Evolutionary conservation across 2,888 invertebrate species (phyloP), one percentile per base, ranked within the genome.

Genomic region (Pammene aurita): DNA sequence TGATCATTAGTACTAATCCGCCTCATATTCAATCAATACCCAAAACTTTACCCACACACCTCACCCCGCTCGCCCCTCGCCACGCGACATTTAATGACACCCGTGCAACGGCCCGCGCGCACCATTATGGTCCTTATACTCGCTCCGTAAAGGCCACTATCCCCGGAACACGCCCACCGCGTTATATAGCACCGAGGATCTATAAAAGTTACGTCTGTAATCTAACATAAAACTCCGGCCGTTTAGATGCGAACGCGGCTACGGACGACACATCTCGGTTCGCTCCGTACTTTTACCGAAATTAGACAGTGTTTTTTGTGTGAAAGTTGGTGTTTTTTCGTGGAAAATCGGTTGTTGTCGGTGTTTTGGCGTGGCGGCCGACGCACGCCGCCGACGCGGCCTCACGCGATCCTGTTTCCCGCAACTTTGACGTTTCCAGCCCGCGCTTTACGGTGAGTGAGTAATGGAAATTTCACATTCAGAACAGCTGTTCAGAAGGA

Each of bases 151-250:
- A 82, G 88, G 82, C 84, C 81, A 89, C 78, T 84, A 83, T 91
- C 83, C 87, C 84, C 80, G 85, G 85, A 81, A 84, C 83, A 80
- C 85, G 84, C 85, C 89, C 89, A 88, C 90, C 90, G 88, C 91
- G 92, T 92, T 92, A 92, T 92, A 92, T 92, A 92, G 92, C 92
- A 92, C 92, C 90, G 92, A 92, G 92, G 92, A 92, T 92, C 92
- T 92, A 92, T 92, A 92, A 92, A 92, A 92, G 92, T 92, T 92
- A 92, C 92, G 92, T 92, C 92, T 92, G 92, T 92, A 92, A 92
- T 92, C 92, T 92, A 92, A 92, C 92, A 92, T 92, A 92, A 92
- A 92, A 92, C 91, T 92, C 92, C 90, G 92, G 91, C 92, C 92
- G 92, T 92, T 92, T 92, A 92, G 92, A 92, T 92, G 92, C 88